phyloP scores from a whole-genome alignment of 2,113 vertebrate genomes.

The Ammodytes dubius region DNA sequence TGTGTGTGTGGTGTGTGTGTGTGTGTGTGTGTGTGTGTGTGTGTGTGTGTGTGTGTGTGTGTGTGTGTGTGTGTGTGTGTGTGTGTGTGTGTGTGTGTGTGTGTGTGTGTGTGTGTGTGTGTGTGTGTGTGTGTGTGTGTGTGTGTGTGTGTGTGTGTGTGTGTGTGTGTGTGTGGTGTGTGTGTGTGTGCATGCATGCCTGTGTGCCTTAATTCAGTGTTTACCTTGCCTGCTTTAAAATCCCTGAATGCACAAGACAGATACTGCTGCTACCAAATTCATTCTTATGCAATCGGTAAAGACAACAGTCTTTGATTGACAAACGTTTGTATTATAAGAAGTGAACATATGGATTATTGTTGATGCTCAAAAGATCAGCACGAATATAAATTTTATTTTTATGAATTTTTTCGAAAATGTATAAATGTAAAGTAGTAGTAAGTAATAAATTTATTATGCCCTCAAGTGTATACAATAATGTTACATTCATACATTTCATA shows the following conservation, averaged over 20 bases:
- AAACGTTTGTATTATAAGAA: background rate
- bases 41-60: no score
- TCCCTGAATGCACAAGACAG: slow-evolving; percentile 61
- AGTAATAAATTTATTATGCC: no score
- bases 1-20: slow-evolving; percentile 24
- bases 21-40: background rate
- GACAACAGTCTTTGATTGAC: background rate
- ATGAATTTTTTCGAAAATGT: no score
- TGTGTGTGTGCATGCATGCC: slow-evolving; percentile 31
- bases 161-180: no score
- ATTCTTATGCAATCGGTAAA: slow-evolving; percentile 41
- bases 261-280: slow-evolving; percentile 30
- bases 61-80: background rate
- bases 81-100: slow-evolving; percentile 30
- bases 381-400: background rate
- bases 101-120: slow-evolving; percentile 44
- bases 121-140: background rate
- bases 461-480: no score
- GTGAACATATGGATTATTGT: background rate
- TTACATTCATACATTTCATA: no score
- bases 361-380: background rate
- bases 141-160: no score
- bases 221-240: slow-evolving; percentile 64
- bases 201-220: slow-evolving; percentile 55
- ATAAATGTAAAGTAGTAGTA: no score